A percentile compares a stretch with the other conserved stretches of the same genome.
phyloP scores from a whole-genome alignment of 2,797 vertebrate genomes.

The Bovichtus variegatus region DNA sequence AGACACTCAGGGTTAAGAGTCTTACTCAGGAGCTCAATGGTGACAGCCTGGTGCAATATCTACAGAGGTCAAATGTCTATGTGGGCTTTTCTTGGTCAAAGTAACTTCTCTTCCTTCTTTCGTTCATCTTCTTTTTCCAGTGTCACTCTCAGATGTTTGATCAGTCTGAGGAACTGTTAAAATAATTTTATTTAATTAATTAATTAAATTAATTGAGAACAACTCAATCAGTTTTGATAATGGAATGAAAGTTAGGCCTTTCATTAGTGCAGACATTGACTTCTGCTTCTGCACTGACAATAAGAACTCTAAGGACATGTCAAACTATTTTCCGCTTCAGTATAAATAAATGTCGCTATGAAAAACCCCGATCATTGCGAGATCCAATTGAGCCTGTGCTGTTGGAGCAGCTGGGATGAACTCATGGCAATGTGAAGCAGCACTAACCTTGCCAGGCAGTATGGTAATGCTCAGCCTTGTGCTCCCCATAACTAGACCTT shows the following conservation, averaged over 20 bases:
- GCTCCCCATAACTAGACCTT: conserved; percentile 73
- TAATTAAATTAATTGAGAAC: background rate
- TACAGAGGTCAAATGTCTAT: no score
- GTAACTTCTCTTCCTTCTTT: background rate
- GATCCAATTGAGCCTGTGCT: background rate
- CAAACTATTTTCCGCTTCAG: background rate
- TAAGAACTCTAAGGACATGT: background rate
- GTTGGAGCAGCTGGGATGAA: conserved; percentile 19
- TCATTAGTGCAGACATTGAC: no score
- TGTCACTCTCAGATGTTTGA: background rate
- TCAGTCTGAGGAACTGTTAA: background rate
- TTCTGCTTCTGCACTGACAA: background rate
- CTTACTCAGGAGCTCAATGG: no score
- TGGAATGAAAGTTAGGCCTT: background rate
- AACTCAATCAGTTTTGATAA: background rate
- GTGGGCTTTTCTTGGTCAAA: no score
- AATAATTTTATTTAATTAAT: no score
- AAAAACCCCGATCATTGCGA: background rate
- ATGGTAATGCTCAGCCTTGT: conserved; percentile 76
- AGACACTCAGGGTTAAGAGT: no score
- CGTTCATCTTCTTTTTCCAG: background rate
- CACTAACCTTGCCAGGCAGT: conserved; percentile 64
- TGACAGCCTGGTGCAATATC: no score
- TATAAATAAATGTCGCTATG: background rate
- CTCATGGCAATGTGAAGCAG: conserved; percentile 35